Evolutionary conservation across 2,797 vertebrate species (phyloP), one percentile per base, ranked within the genome.

Genomic region (Lerista edwardsae): DNA sequence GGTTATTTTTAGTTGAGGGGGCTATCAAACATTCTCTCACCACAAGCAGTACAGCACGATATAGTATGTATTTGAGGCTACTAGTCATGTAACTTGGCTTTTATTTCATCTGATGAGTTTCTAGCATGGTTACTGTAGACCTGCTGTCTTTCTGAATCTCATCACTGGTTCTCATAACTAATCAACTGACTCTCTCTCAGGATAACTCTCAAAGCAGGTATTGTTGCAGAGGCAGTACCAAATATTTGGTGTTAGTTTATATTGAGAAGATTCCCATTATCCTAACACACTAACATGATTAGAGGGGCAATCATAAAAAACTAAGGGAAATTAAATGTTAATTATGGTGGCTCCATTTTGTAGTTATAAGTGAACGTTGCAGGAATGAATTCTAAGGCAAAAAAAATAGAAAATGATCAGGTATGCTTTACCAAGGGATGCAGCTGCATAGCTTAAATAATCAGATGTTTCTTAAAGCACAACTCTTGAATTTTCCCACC

Each of bases 401-500:
- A 84, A 86, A 67, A 85, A 75, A 87, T 83, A 64, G 0, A 0
- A 72, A 82, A 88, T 65, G 61, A 74, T 91, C 61, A 73, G 0
- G 81, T 87, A 82, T 86, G 90, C 88, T 79, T 80, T 85, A 90
- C 69, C 84, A 79, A 80, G 80, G 84, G 68, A 83, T 64, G 67
- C 75, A 87, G 85, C 74, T 86, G 69, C 81, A 19, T 25, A 73
- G 2, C 72, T 51, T 84, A 76, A 92, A 92, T 77, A 80, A 55
- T 79, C 80, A 77, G 61, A 84, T 84, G 3, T 36, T 76, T 47
- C 51, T 59, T 8, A 90, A 94, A 94, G 92, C 91, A 95, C 93
- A 93, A 84, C 79, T 83, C 86, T 84, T 79, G 92, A 88, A 87
- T 31, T 87, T 88, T 87, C 87, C 73, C 84, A 87, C 85, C 80